Evolutionary conservation across 2,113 vertebrate genomes (phyloP).

Genomic region (Laterallus jamaicensis): DNA sequence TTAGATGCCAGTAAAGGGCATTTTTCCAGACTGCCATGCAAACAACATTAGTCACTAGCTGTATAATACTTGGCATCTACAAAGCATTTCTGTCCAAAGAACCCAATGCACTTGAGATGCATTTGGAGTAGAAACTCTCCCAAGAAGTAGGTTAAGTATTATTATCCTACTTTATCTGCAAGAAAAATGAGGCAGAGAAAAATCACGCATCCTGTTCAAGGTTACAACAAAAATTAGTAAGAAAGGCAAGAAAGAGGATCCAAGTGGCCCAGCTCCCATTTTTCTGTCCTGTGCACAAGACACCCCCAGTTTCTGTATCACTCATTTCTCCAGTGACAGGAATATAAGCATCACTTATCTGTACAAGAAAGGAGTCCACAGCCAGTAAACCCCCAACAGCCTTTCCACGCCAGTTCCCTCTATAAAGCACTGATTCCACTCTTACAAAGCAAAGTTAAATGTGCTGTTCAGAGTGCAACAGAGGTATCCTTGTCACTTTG

Average conservation of each 20-base stretch:
- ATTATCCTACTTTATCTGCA: neutral
- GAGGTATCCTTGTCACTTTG: neutral
- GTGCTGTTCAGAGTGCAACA: neutral
- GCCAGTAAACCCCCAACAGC: neutral
- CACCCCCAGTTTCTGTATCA: neutral
- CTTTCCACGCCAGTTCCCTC: neutral
- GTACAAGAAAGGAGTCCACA: neutral
- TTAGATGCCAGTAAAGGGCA: conserved; percentile 36
- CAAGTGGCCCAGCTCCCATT: neutral
- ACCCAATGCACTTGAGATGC: conserved; percentile 33
- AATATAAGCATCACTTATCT: neutral
- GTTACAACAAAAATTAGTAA: conserved; percentile 3
- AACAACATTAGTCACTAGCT: conserved; percentile 36
- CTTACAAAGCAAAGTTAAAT: neutral
- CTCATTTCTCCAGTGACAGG: neutral
- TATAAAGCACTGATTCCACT: neutral
- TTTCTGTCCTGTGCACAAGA: neutral
- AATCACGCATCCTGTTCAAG: neutral
- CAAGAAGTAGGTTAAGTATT: conserved; percentile 44
- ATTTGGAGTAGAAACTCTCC: conserved; percentile 32
- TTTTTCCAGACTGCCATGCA: conserved; percentile 29
- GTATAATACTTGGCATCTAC: conserved; percentile 3
- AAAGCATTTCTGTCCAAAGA: conserved; percentile 21
- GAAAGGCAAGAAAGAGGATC: neutral
- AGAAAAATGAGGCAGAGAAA: neutral